Conservation (phyloP, 2,888 invertebrate species). For the Lucinisca nassula region DNA sequence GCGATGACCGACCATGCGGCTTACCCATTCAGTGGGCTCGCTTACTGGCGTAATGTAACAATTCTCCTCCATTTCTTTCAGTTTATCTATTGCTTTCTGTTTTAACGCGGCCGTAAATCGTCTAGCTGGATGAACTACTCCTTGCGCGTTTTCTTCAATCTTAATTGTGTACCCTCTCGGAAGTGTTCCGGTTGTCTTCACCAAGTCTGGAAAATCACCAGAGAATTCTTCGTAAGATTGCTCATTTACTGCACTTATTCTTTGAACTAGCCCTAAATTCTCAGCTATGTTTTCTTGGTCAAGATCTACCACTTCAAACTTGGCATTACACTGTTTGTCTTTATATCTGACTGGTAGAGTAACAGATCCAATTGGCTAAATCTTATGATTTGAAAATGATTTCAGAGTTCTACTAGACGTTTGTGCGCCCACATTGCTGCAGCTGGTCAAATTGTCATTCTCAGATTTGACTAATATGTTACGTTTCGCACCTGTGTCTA, state of each 20-base stretch:
- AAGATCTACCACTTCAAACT: conserved; percentile 44
- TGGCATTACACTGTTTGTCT: background rate
- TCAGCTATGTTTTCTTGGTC: conserved; percentile 38
- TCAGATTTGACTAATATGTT: conserved; percentile 26
- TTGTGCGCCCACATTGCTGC: background rate
- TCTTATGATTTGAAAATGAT: conserved; percentile 44
- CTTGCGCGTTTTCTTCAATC: conserved; percentile 15
- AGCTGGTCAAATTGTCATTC: conserved; percentile 19
- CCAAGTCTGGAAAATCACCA: too few species aligned
- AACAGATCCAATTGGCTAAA: conserved; percentile 30
- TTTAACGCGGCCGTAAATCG: conserved; percentile 27
- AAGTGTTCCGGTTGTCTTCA: too few species aligned
- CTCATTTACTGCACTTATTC: background rate
- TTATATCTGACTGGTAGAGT: conserved; percentile 12
- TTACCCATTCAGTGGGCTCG: conserved; percentile 73
- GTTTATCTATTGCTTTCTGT: conserved; percentile 30
- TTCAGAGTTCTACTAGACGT: conserved; percentile 22
- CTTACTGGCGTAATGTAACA: conserved; percentile 42
- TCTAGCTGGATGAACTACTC: conserved; percentile 40
- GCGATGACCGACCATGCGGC: conserved; percentile 66
- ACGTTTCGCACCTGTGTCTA: conserved; percentile 56
- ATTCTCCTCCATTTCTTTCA: conserved; percentile 49
- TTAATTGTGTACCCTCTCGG: conserved; percentile 20
- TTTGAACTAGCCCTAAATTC: conserved; percentile 20
- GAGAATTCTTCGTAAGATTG: background rate